These are phyloP conservation scores for Neoscelio sp. DNA, from an alignment of 2,888 invertebrate genomes.

Conservation along the genomic window DNA sequence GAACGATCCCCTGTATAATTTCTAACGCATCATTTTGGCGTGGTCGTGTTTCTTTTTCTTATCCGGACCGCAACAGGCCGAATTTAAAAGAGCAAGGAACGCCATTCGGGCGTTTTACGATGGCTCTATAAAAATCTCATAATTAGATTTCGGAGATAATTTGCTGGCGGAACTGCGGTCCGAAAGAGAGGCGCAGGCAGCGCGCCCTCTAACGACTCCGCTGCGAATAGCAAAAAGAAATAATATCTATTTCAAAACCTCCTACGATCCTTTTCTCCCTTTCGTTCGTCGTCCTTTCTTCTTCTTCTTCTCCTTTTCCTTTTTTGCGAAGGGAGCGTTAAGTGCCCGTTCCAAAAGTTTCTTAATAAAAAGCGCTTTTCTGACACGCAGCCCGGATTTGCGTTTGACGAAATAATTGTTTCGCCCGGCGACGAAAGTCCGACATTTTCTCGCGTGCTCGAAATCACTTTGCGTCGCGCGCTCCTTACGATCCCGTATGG, in stretches of 20 bases:
- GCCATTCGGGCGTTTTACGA: slow-evolving; percentile 79
- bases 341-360: slow-evolving; percentile 11
- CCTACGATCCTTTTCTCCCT: background rate
- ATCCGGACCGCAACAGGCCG: slow-evolving; percentile 63
- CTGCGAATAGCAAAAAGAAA: slow-evolving; percentile 74
- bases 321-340: slow-evolving; percentile 3
- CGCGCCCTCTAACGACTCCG: slow-evolving; percentile 52
- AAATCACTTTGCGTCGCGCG: slow-evolving; percentile 30
- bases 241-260: slow-evolving; percentile 41
- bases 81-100: slow-evolving; percentile 66
- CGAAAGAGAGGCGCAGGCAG: slow-evolving; percentile 49
- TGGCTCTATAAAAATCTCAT: slow-evolving; percentile 82
- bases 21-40: slow-evolving; percentile 41
- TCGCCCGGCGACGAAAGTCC: slow-evolving; percentile 24
- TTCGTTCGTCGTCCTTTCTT: background rate
- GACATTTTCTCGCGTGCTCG: slow-evolving; percentile 37
- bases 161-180: slow-evolving; percentile 74
- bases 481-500: background rate
- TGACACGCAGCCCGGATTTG: slow-evolving; percentile 26
- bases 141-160: slow-evolving; percentile 83
- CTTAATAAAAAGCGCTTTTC: slow-evolving; percentile 22
- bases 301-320: background rate
- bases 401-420: slow-evolving; percentile 34
- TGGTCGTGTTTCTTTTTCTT: slow-evolving; percentile 46
- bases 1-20: slow-evolving; percentile 56